Evolutionary conservation across 2,113 vertebrate genomes (phyloP).

Genomic region (Mesembrinibis cayennensis): DNA sequence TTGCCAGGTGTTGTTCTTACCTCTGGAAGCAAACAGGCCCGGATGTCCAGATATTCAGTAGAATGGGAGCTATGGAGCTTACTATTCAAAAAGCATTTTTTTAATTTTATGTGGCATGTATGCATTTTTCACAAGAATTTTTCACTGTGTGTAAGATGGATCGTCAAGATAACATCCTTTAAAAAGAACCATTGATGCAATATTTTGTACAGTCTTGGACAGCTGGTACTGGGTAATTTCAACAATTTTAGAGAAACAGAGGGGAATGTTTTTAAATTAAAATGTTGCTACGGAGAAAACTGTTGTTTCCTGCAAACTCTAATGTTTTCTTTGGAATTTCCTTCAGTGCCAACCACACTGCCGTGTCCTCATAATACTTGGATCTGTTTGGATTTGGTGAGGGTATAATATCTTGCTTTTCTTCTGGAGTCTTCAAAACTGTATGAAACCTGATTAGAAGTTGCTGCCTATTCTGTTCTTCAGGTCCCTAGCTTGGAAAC

Average conservation of each 20-base stretch:
- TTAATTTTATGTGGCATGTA: background rate
- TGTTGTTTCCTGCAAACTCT: background rate
- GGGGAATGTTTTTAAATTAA: background rate
- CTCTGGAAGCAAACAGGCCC: background rate
- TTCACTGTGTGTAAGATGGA: background rate
- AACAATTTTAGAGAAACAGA: background rate
- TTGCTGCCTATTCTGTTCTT: background rate
- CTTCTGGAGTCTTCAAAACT: background rate
- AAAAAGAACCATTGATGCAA: background rate
- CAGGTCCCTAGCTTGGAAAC: background rate
- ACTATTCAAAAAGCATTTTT: fast-evolving
- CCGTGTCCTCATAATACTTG: background rate
- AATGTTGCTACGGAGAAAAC: background rate
- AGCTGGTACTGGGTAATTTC: background rate
- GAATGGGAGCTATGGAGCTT: background rate
- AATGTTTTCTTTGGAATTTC: background rate
- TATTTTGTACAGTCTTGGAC: background rate
- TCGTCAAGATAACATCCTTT: background rate
- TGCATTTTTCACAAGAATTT: background rate
- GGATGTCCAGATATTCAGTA: background rate
- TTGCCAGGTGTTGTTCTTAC: background rate
- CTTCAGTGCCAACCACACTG: background rate
- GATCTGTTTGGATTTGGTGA: background rate
- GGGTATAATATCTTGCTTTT: background rate
- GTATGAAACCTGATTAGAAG: background rate